Percentiles rank a stretch among this genome's conserved stretches.
These are phyloP conservation scores for Lophotriccus pileatus DNA, from an alignment of 2,797 vertebrate genomes.

Conservation along the genomic window DNA sequence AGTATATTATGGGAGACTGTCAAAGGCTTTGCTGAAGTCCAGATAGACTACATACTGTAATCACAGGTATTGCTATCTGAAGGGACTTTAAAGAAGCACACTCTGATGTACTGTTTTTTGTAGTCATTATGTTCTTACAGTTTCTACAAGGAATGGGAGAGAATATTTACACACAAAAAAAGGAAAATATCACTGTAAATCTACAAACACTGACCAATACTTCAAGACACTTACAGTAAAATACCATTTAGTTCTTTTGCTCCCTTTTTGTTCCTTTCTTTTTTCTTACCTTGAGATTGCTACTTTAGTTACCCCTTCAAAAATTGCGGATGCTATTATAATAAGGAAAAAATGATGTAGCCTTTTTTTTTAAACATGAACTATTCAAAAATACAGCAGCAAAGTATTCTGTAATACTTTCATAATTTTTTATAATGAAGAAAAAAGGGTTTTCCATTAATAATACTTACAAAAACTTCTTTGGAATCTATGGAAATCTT, in stretches of 20 bases:
- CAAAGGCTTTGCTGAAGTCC: too few relatives aligned
- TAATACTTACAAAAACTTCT: conserved; percentile 86
- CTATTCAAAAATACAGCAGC: neutral
- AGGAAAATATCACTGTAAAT: neutral
- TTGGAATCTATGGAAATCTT: conserved; percentile 79
- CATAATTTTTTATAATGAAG: neutral
- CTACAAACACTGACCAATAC: neutral
- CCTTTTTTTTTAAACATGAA: neutral
- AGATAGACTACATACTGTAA: too few relatives aligned
- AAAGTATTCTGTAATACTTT: neutral
- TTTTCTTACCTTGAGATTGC: neutral
- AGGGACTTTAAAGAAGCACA: neutral
- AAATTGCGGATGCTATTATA: neutral
- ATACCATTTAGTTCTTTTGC: neutral
- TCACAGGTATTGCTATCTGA: neutral
- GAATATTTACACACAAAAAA: neutral
- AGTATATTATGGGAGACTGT: too few relatives aligned
- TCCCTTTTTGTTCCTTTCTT: neutral
- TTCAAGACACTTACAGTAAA: neutral
- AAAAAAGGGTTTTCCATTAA: neutral
- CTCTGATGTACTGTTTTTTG: neutral
- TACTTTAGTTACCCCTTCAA: neutral
- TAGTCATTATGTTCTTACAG: neutral
- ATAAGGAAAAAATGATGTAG: neutral
- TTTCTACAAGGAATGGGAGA: neutral